Conservation (phyloP, 2,888 invertebrate genomes). For the Tuta absoluta region DNA sequence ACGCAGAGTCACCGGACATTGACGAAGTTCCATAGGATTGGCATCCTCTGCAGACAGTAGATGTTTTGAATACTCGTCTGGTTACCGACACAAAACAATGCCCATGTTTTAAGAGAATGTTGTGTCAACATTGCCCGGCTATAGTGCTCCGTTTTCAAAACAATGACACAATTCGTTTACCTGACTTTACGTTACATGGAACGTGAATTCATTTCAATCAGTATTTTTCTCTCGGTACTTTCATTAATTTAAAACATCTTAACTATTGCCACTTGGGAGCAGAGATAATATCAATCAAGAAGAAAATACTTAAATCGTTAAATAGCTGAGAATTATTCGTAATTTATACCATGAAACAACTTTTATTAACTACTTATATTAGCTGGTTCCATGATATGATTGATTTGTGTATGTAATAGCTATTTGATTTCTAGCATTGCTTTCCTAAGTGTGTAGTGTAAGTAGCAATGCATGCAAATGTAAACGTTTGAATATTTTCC, state of each 20-base stretch:
- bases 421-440: constrained; percentile 3
- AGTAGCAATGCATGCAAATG: neutral
- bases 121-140: constrained; percentile 61
- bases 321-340: too few relatives aligned
- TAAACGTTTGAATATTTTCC: neutral
- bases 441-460: constrained; percentile 6
- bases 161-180: constrained; percentile 51
- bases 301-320: neutral
- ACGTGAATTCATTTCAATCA: constrained; percentile 31
- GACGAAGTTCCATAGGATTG: constrained; percentile 56
- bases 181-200: constrained; percentile 27
- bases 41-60: constrained; percentile 43
- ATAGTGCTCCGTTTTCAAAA: constrained; percentile 47
- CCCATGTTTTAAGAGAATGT: constrained; percentile 54
- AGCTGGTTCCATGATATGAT: constrained; percentile 4
- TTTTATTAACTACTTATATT: neutral
- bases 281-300: neutral
- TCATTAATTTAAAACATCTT: constrained; percentile 2
- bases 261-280: neutral
- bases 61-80: constrained; percentile 60
- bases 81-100: constrained; percentile 57
- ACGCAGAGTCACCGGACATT: constrained; percentile 67
- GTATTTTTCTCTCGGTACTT: constrained; percentile 28
- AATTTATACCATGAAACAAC: too few relatives aligned
- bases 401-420: constrained; percentile 14